Evolutionary conservation across 23 tunicate genomes (phyloP), one percentile per base, ranked within the genome.

Genomic region (Trididemnum nubilum): DNA sequence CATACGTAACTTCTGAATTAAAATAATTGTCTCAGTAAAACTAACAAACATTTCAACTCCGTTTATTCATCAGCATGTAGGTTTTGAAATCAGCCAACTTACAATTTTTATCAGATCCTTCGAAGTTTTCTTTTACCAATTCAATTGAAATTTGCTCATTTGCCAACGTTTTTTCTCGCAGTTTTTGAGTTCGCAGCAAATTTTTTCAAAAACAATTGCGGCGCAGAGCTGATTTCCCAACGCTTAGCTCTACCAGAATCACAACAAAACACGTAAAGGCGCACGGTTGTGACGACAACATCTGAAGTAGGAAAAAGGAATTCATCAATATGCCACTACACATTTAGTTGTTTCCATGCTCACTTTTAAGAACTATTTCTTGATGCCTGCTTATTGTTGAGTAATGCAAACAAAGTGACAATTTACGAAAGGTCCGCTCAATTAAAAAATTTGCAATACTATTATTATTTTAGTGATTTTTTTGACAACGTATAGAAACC

Each of bases 191-290:
- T 26, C n/a, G 78, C 9, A 34, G 5, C 4, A 37, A 58, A 18
- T 87, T 88, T 34, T 72, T 77, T 35, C 77, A 80, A 72, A 87
- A 93, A 71, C 82, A 93, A 19, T 84, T 87, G 22, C 71, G 82
- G 81, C 98, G 88, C 59, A 93, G 78, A 22, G 98, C 98, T 18
- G 98, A 93, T 74, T 93, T 93, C 54, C 98, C 98, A 28, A 93
- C 98, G 74, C 98, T 93, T 51, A 93, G 44, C 36, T 93, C 98
- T 2, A 93, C 98, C 75, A 93, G 54, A 30, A 93, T 87, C 7
- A 88, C 89, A 39, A 93, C 93, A 24, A 87, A 88, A 72, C 60
- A 49, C 19, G 59, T 36, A 61, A 24, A 26, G 3, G 67, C 22
- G n/a, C 9, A 15, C 15, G 9, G 9, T 7, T 9, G 15, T 15